phyloP scores from a whole-genome alignment of 2,888 invertebrate genomes.

The Heliothis peltigera region DNA sequence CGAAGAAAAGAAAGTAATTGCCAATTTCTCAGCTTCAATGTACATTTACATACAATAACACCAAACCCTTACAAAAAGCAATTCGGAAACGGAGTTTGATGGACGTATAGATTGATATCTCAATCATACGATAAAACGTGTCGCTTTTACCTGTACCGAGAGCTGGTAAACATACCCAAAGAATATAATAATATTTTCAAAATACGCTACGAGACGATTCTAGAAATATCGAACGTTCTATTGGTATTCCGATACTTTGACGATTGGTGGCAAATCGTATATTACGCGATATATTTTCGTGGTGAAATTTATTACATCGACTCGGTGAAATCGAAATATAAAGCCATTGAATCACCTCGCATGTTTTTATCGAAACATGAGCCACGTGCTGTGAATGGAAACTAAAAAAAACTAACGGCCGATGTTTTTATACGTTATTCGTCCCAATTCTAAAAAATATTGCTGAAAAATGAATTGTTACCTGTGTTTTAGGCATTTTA shows the following conservation, averaged over 20 bases:
- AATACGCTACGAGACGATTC: conserved; percentile 11
- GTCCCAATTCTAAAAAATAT: neutral
- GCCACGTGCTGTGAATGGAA: conserved; percentile 4
- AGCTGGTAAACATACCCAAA: conserved; percentile 22
- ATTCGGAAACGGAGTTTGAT: conserved; percentile 9
- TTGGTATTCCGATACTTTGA: conserved; percentile 45
- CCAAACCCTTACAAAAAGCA: conserved; percentile 1
- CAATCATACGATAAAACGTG: conserved; percentile 29
- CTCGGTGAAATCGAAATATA: conserved; percentile 13
- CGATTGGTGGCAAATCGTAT: conserved; percentile 12
- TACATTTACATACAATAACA: neutral
- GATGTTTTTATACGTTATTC: neutral
- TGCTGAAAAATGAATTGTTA: conserved; percentile 4
- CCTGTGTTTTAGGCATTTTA: conserved; percentile 7
- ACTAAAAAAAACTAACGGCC: neutral
- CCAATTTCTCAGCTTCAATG: neutral
- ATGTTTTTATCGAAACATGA: conserved; percentile 19
- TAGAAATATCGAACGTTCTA: conserved; percentile 27
- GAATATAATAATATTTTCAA: conserved; percentile 33
- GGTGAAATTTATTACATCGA: conserved; percentile 16
- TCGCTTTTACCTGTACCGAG: conserved; percentile 17
- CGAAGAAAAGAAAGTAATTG: neutral
- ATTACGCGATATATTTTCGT: conserved; percentile 4
- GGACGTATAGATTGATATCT: conserved; percentile 47
- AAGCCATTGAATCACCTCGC: conserved; percentile 1